Evolutionary conservation across 1,140 invertebrate genomes (phyloP), one percentile per base, ranked within the genome.

Genomic region (Aporrectodea caliginosa): DNA sequence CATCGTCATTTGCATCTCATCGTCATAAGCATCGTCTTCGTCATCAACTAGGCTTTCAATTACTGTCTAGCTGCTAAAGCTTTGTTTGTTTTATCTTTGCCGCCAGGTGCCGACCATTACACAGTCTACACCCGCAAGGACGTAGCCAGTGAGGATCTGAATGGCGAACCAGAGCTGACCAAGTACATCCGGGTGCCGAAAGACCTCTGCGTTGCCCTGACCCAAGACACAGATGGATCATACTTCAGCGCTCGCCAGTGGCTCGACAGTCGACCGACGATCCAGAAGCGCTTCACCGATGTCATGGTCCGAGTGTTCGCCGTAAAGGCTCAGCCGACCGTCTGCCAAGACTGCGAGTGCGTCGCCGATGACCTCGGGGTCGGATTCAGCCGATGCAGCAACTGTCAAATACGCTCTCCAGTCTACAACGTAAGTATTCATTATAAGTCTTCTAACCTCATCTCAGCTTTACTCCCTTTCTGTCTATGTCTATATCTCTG

Each of bases 191-290:
- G 91, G 78, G 86, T 94, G 33, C 92, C 94, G 0, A 94, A 93
- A 84, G 92, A 90, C 76, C 91, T 91, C 69, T 97, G 95, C 85
- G 91, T 91, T 0, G 92, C 93, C 0, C 88, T 97, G 2, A 92
- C 94, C 0, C 83, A 95, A 77, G 93, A 94, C 84, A 94, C 93
- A 0, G 94, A 95, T 83, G 95, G 95, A 90, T 88, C 88, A 1
- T 81, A 89, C 14, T 90, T 91, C 81, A 87, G 87, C 82, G 78
- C 82, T 30, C 79, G 75, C 72, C 79, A 84, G 73, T 75, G 85
- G 58, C 81, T 72, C 2, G 73, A 76, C 1, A 78, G 77, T 1
- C 81, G 80, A 16, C 68, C 82, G 22, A 77, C 72, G n/a, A 88
- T 90, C 69, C 90, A 92, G 22, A 92, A 92, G 83, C 91, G 92